These are phyloP conservation scores for Tenualosa ilisha DNA, from an alignment of 2,797 vertebrate species.

Conservation along the genomic window DNA sequence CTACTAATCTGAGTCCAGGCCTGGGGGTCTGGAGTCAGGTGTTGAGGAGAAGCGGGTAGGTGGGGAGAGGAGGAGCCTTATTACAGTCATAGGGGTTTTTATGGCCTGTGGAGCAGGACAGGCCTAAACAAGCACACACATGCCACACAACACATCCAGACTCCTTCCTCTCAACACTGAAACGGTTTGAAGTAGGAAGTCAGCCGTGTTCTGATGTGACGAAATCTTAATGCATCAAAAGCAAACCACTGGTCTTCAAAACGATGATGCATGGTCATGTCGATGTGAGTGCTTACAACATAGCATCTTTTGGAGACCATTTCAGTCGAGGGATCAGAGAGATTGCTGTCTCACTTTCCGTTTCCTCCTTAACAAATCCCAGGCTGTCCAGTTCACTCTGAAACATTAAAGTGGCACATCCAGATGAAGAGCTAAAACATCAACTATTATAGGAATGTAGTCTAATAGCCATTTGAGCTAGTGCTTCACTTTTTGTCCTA, in stretches of 20 bases:
- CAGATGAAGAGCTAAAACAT: not conserved
- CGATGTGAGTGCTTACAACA: not conserved
- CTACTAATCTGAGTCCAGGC: not conserved
- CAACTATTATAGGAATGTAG: not conserved
- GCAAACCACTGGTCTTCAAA: not conserved
- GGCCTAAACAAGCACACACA: slow-evolving; percentile 24
- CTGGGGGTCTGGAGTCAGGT: slow-evolving; percentile 11
- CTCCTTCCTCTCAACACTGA: not conserved
- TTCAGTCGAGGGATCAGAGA: too few species aligned
- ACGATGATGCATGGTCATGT: not conserved
- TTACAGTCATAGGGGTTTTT: slow-evolving; percentile 22
- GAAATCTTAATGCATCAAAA: not conserved
- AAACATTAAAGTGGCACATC: not conserved
- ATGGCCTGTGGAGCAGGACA: slow-evolving; percentile 18
- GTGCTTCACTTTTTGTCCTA: not conserved
- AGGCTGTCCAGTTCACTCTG: not conserved
- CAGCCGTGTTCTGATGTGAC: not conserved
- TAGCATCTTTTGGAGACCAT: not conserved
- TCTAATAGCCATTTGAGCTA: not conserved
- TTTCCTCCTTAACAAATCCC: not conserved
- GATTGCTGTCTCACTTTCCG: too few species aligned
- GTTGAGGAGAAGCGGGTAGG: not conserved
- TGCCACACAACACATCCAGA: not conserved
- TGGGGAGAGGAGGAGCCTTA: not conserved
- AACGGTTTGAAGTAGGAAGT: not conserved